Conservation (phyloP, 2,797 vertebrate genomes). For the Macropodus opercularis region DNA sequence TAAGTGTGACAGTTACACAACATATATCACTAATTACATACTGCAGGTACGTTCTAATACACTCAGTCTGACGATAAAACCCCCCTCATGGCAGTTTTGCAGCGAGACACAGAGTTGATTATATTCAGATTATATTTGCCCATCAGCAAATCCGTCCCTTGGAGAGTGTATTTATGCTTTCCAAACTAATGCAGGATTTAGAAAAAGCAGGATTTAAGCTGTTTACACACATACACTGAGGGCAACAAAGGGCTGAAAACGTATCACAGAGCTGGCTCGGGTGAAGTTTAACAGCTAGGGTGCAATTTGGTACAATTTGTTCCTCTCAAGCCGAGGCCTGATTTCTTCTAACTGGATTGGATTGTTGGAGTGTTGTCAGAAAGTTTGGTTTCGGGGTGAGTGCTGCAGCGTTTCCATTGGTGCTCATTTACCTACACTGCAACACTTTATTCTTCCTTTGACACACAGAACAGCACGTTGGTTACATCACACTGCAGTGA, state of each 20-base stretch:
- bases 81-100: background rate
- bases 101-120: constrained; percentile 35
- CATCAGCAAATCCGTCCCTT: constrained; percentile 44
- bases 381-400: background rate
- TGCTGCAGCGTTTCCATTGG: background rate
- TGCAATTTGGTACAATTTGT: constrained; percentile 29
- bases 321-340: constrained; percentile 16
- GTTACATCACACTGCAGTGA: too few relatives aligned
- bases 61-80: background rate
- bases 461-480: too few relatives aligned
- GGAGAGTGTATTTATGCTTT: constrained; percentile 47
- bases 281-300: background rate
- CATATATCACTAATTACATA: background rate
- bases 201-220: constrained; percentile 56
- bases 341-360: constrained; percentile 27
- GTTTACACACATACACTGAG: constrained; percentile 48
- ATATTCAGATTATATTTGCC: constrained; percentile 55
- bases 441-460: background rate
- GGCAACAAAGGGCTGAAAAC: constrained; percentile 35
- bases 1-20: background rate
- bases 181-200: constrained; percentile 62
- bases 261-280: constrained; percentile 18
- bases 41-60: background rate
- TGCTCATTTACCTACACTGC: background rate
- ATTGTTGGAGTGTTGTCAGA: constrained; percentile 11